Evolutionary conservation across 2,888 invertebrate genomes (phyloP), one percentile per base, ranked within the genome.

Genomic region (Andricus quercusramuli): DNA sequence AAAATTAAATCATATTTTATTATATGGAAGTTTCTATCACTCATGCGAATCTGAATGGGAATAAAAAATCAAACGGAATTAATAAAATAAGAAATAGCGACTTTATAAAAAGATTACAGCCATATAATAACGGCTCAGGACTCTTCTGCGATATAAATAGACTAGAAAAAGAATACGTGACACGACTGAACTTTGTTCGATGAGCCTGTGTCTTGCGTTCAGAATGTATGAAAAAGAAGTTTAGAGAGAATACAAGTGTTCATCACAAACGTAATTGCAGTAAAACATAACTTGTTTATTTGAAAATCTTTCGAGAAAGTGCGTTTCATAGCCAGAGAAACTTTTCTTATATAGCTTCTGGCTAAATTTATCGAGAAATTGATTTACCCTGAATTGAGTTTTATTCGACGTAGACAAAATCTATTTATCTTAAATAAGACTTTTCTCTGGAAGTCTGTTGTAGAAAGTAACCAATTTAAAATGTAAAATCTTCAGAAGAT

Each of bases 131-230:
- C 32, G n/a, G 37, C 32, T 51, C 32, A 25, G 13, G 56, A 70
- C 51, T 70, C 17, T 51, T 68, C 47, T 70, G 29, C 11, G 56
- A 74, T 29, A 56, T 20, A 74, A 56, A 56, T 29, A 56, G 25
- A 68, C 44, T 25, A 44, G 22, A 68, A 68, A 74, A 74, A 74
- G 13, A 74, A 74, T 51, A 51, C 11, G 13, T 51, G 70, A 74
- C 47, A 74, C 70, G 25, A 20, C 13, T 74, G 32, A 74, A 74
- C 70, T 74, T 74, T 74, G 51, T 74, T 20, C 51, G 32, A 74
- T 51, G 51, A 29, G 20, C 47, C 56, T 32, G 32, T 11, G 51
- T 70, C 70, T 29, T 70, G 22, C 70, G 8, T 47, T 51, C 25
- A 47, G 68, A 51, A 47, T 20, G 20, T 29, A 70, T 70, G 29